Conservation (phyloP, 35 echinoderm and acorn worm species). For the Chiridota heheva region DNA sequence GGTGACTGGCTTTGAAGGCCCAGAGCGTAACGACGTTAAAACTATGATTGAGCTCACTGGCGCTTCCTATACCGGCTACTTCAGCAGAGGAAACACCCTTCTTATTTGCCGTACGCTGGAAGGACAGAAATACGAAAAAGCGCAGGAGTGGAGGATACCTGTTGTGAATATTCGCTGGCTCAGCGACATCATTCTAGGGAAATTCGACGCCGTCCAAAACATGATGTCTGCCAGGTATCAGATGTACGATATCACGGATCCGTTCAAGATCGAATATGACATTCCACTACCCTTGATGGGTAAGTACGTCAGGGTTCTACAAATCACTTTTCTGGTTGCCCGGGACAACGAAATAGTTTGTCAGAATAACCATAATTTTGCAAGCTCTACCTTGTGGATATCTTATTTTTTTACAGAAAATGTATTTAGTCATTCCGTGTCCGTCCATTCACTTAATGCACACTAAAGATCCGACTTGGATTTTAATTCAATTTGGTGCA, state of each 20-base stretch:
- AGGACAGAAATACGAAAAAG: conserved; percentile 95
- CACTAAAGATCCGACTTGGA: too few relatives aligned
- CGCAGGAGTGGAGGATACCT: conserved; percentile 87
- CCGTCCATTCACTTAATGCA: background rate
- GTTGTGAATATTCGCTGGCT: conserved; percentile 89
- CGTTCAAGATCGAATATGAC: conserved; percentile 80
- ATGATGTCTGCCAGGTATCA: conserved; percentile 65
- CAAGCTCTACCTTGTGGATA: too few relatives aligned
- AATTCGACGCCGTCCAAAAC: conserved; percentile 67
- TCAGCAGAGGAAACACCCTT: conserved; percentile 85
- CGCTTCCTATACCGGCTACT: conserved; percentile 89
- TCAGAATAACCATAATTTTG: background rate
- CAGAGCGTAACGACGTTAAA: conserved; percentile 85
- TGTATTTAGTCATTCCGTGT: background rate
- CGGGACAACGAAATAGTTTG: too few relatives aligned
- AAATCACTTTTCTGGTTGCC: background rate
- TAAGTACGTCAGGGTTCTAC: too few relatives aligned
- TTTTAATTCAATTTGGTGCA: too few relatives aligned
- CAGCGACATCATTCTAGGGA: conserved; percentile 84
- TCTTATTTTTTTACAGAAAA: background rate
- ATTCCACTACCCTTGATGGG: conserved; percentile 72
- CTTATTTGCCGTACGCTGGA: conserved; percentile 80
- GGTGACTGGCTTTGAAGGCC: conserved; percentile 95
- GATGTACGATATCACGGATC: conserved; percentile 74
- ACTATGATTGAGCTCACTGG: conserved; percentile 89